Percentiles rank a stretch among this genome's conserved stretches.
phyloP scores from a whole-genome alignment of 2,797 vertebrate species.

The Pteropus rufus region DNA sequence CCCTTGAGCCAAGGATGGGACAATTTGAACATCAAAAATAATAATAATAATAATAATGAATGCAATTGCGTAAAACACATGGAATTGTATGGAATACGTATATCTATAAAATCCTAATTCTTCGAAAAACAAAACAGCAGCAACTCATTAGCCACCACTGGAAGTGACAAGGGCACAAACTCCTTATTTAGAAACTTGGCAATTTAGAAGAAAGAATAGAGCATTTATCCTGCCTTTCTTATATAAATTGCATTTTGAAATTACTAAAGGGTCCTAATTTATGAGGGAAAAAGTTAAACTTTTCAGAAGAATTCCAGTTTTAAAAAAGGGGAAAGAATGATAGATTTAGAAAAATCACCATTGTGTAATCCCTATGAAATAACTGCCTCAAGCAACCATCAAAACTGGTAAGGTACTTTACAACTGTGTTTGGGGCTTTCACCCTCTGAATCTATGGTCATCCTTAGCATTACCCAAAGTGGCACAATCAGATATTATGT shows the following conservation, averaged over 20 bases:
- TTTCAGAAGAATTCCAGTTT: not conserved
- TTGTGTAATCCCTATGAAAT: not conserved
- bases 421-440: not conserved
- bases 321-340: not conserved
- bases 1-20: not conserved
- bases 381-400: not conserved
- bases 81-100: not conserved
- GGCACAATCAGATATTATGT: not conserved
- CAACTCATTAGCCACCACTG: not conserved
- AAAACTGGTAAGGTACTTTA: not conserved
- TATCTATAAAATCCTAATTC: not conserved
- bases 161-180: not conserved
- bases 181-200: not conserved
- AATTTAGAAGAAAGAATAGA: not conserved
- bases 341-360: not conserved
- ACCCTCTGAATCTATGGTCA: not conserved
- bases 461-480: not conserved
- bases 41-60: not conserved
- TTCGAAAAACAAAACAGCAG: not conserved
- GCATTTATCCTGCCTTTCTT: not conserved
- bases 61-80: not conserved
- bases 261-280: not conserved
- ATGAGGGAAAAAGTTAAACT: not conserved
- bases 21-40: not conserved
- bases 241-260: not conserved